Base-by-base conservation (phyloP, 2,113 vertebrate species). In the Bombycilla garrulus region DNA sequence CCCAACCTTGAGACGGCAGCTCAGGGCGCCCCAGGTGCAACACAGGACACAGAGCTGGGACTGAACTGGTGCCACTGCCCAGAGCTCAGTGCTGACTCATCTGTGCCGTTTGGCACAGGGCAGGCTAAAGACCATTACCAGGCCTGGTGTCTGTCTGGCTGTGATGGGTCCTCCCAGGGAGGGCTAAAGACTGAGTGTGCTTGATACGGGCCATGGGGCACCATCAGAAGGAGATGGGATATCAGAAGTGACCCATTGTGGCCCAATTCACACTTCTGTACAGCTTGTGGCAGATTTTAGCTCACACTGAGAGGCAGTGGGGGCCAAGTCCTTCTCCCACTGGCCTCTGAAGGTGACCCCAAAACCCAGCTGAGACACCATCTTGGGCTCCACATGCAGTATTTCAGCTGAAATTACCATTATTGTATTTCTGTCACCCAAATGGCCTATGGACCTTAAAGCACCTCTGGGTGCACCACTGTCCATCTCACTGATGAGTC, bases 221-320 rank as follows among this genome's bases (percentile, higher is more conserved):
- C 61, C 60, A 45, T 9, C 12, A 3, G 10, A 71, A 66, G 4
- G 10, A 15, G 23, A 11, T 12, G 29, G 28, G 9, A 6, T 28
- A 18, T 11, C 6, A 3, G 33, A 40, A 61, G 33, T 3, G 36
- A 71, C 35, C 9, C 1, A 0, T 0, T 29, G 29, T 8, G 29
- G 26, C 36, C 56, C 69, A 87, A 23, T 13, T 81, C 65, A 50
- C 47, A 60, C 33, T 33, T 45, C 51, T 56, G 11, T 48, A 45
- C 23, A 64, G 42, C 19, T 21, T 66, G 42, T 35, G 38, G 47
- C 12, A 70, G 45, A 2, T 66, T 73, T 58, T 35, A 74, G 17
- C 13, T 36, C 24, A 62, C 31, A 3, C 15, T 50, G 14, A 58
- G 17, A 38, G 21, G 15, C 11, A 53, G 26, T 4, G 8, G 18